phyloP scores from a whole-genome alignment of 2,797 vertebrate species.

The Cheirogaleus major region DNA sequence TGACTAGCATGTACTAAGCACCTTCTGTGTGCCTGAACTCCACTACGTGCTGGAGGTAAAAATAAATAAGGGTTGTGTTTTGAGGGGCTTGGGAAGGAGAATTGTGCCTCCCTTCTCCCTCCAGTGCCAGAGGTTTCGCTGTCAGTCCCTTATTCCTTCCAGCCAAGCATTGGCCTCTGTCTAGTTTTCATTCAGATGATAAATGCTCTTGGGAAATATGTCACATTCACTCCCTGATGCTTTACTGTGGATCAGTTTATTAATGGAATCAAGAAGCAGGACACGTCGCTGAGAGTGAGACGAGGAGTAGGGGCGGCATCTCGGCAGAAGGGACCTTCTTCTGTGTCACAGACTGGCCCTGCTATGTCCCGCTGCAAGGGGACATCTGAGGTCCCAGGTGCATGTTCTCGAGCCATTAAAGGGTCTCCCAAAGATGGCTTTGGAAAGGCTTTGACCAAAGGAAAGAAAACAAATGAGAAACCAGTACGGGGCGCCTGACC shows the following conservation, averaged over 20 bases:
- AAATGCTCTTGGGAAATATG: not conserved
- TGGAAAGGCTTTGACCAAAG: not conserved
- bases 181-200: not conserved
- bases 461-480: not conserved
- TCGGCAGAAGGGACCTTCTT: not conserved
- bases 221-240: not conserved
- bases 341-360: not conserved
- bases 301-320: not conserved
- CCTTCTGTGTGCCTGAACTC: not conserved
- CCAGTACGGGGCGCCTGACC: rapidly evolving
- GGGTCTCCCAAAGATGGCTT: not conserved
- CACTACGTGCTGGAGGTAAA: not conserved
- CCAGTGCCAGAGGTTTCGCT: not conserved
- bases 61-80: not conserved
- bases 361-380: not conserved
- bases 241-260: not conserved
- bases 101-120: not conserved
- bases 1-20: not conserved
- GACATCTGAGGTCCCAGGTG: not conserved
- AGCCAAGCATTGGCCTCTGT: too few relatives aligned
- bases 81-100: not conserved
- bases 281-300: rapidly evolving
- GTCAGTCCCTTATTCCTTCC: not conserved
- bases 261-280: not conserved
- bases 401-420: not conserved